Base-by-base conservation (phyloP, 2,888 invertebrate genomes). In the Pandemis corylana region DNA sequence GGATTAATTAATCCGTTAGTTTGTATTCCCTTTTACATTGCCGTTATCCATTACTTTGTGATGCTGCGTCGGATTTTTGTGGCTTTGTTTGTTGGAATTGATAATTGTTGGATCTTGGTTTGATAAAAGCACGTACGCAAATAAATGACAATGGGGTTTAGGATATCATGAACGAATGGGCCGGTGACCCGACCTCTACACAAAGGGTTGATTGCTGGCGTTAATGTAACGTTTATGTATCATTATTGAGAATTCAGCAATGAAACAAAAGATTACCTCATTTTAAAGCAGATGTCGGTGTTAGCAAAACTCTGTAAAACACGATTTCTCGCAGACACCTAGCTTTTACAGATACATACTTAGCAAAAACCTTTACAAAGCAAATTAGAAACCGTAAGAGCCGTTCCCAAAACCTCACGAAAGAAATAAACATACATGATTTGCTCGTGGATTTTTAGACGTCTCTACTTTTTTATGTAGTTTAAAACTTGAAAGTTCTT, bases 1-100 rank as follows among this genome's bases (percentile, higher is more conserved):
- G 20, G 10, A 59, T 28, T 59, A 12, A 59, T 59, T 59, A 59
- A 59, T 59, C 59, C 59, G 59, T 59, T 59, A 59, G 59, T 59
- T 59, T 59, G 12, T 59, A 28, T 28, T 28, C 20, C 59, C 59
- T 28, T 59, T 59, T 28, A 4, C 59, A 5, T 59, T 59, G 59
- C 28, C 28, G 59, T 59, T 56, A 59, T 59, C 46, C 51, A 49
- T 49, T 46, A 66, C 15, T 49, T 7, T 46, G 36, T 66, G 49
- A 13, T 15, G 15, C n/a, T 28, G 56, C 56, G 20, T 59, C 10
- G 51, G 59, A 59, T 59, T 59, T 59, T 59, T 59, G 59, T 28
- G 28, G 59, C 28, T 59, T 59, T 59, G 59, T 59, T 28, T 59
- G 28, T 36, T 36, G 28, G 28, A 59, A 59, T 59, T 59, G 28